phyloP scores from a whole-genome alignment of 2,113 vertebrate species.

The Trichomycterus rosablanca region DNA sequence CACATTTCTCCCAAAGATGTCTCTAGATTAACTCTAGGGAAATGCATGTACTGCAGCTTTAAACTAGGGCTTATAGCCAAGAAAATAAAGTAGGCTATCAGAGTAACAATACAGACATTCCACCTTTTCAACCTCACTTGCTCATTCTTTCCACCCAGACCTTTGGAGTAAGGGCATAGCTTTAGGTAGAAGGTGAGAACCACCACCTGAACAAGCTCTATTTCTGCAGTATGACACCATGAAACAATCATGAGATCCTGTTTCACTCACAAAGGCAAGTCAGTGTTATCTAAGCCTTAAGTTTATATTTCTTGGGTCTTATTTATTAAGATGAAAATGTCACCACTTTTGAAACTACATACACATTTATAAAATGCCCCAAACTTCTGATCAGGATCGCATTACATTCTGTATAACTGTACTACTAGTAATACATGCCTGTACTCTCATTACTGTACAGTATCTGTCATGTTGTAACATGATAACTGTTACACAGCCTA shows the following conservation, averaged over 20 bases:
- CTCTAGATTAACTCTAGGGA: too few species aligned
- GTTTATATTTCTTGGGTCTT: conserved; percentile 5
- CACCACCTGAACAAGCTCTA: conserved; percentile 31
- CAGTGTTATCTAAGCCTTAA: conserved; percentile 35
- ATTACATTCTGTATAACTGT: too few species aligned
- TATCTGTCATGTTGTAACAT: conserved; percentile 29
- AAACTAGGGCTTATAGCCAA: too few species aligned
- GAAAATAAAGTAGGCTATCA: conserved; percentile 7
- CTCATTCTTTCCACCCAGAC: conserved; percentile 32
- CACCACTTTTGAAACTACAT: too few species aligned
- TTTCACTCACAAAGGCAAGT: conserved; percentile 34
- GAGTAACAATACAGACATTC: conserved; percentile 2
- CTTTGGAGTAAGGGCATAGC: conserved; percentile 24
- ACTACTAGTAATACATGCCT: conserved; percentile 4
- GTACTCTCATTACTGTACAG: neutral
- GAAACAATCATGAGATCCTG: conserved; percentile 21
- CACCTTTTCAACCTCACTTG: conserved; percentile 23
- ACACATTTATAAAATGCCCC: too few species aligned
- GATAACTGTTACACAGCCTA: conserved; percentile 23
- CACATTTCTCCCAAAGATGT: too few species aligned
- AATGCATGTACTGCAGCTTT: too few species aligned
- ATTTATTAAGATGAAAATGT: too few species aligned
- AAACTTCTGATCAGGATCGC: neutral
- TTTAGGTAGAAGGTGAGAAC: conserved; percentile 33
- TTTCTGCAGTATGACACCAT: conserved; percentile 45